Evolutionary conservation across 1,140 invertebrate genomes (phyloP), one percentile per base, ranked within the genome.

Genomic region (Drosophila murphyi): DNA sequence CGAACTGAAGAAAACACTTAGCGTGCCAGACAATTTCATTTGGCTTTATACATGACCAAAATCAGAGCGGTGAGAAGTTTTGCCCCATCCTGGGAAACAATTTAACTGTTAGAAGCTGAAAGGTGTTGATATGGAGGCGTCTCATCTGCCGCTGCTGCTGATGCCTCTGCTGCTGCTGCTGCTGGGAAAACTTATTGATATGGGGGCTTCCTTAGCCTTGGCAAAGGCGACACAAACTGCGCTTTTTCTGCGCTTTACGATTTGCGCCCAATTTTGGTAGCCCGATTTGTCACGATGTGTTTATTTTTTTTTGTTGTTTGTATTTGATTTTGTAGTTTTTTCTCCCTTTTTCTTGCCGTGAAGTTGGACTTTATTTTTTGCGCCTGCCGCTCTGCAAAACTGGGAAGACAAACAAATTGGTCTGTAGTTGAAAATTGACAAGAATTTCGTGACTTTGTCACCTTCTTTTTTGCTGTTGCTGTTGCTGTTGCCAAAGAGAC

Each of bases 391-490:
- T 67, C 56, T 31, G 55, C 29, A 60, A 62, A 82, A 73, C 74
- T 52, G 60, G 80, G 82, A 88, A 92, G 80, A 91, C 80, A 91
- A 92, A 92, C 91, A 92, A 92, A 92, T 92, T 92, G 91, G 91
- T 92, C 91, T 91, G 85, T 91, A 92, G 88, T 92, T 88, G 86
- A 92, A 92, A 92, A 92, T 92, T 92, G 91, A 92, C 91, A 92
- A 92, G 91, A 92, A 92, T 91, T 92, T 92, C 91, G 91, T 92
- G 91, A 92, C 91, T 92, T 92, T 92, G 91, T 92, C 91, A 92
- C 91, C 91, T 92, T 88, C 90, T 86, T 90, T 88, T 87, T 71
- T 56, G 61, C 61, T 76, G 60, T 79, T 72, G 69, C 72, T 34
- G 41, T 55, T 75, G 74, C 41, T 48, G 62, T 61, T 65, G 67